Evolutionary conservation across 2,113 vertebrate genomes (phyloP), one percentile per base, ranked within the genome.

Genomic region (Syngnathoides biaculeatus): DNA sequence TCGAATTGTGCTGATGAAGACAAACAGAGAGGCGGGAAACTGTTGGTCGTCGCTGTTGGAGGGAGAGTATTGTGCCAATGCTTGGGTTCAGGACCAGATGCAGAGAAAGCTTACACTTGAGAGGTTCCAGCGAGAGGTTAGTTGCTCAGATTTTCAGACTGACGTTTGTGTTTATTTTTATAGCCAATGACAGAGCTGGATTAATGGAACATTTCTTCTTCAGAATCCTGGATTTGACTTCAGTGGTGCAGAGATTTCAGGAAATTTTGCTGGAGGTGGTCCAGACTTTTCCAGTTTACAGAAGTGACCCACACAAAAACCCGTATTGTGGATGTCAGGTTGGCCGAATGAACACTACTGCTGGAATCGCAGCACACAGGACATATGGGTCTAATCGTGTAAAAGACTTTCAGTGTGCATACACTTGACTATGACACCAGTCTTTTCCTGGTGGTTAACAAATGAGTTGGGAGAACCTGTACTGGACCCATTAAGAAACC

Each of bases 191-290:
- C 9, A 19, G 1, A 2, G 2, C 17, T 58, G 1, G 26, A 35
- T 43, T 11, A 26, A 26, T 19, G 26, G 4, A 0, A 15, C 0
- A 58, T 22, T 7, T 57, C 20, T 59, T 58, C 69, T 77, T 62
- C 87, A 99, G 97, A 98, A 98, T 78, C 96, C 97, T 87, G 97
- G 95, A 73, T 99, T 99, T 92, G 97, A 99, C 89, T 98, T 99
- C 91, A 99, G 96, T 0, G 95, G 96, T 12, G 97, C 97, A 86
- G 96, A 98, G 89, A 98, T 99, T 75, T 97, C 96, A 79, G 97
- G 97, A 75, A 98, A 99, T 78, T 98, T 96, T 84, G 92, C 89
- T 57, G 94, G 95, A 57, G 96, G 97, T 38, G 97, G 97, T 83
- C 97, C 97, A 9, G 97, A 98, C 81, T 98, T 98, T 69, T 97